Percentiles rank a stretch among this genome's conserved stretches.
Evolutionary conservation across 2,113 vertebrate genomes (phyloP).

Genomic region (Zosterops lateralis): DNA sequence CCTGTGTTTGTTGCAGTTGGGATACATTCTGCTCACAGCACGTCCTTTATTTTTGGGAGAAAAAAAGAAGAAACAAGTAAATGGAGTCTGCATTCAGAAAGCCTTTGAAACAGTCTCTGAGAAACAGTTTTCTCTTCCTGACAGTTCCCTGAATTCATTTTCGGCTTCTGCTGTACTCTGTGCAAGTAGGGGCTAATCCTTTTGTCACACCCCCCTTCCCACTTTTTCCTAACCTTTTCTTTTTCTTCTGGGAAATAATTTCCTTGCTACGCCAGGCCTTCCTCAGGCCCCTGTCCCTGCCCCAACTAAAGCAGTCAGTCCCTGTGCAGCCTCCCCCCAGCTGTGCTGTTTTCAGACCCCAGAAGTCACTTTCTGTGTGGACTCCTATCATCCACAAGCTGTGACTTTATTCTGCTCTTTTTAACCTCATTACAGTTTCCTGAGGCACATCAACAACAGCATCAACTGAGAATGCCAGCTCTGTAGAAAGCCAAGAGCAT

Average conservation of each 20-base stretch:
- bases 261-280: not conserved
- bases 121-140: not conserved
- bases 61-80: not conserved
- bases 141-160: not conserved
- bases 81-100: not conserved
- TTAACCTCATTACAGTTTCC: not conserved
- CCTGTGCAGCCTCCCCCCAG: fast-evolving
- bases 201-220: not conserved
- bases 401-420: not conserved
- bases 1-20: not conserved
- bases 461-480: not conserved
- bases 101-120: not conserved
- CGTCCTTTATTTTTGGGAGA: not conserved
- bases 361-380: not conserved
- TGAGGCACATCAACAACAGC: not conserved
- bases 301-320: not conserved
- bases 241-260: not conserved
- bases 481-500: not conserved
- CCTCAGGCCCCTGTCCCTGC: not conserved
- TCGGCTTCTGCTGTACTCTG: not conserved
- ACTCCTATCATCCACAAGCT: not conserved
- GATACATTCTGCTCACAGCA: not conserved
- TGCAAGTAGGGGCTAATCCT: not conserved
- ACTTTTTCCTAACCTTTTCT: not conserved
- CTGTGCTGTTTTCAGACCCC: fast-evolving